These are phyloP conservation scores for Streptopelia turtur DNA, from an alignment of 2,797 vertebrate genomes.

Conservation along the genomic window DNA sequence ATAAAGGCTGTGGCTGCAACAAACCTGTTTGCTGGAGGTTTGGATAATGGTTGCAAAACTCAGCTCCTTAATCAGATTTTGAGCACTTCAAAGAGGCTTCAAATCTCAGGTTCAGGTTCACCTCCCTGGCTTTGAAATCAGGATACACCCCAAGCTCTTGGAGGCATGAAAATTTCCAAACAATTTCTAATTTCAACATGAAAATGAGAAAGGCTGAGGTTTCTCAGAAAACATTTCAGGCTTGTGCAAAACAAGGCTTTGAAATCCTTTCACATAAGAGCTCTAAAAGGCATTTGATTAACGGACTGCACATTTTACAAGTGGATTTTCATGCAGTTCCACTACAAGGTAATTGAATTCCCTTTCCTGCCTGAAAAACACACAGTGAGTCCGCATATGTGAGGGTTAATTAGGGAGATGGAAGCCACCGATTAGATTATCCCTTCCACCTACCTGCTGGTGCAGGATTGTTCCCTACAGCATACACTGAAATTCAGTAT, in stretches of 20 bases:
- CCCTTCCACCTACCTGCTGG: not conserved
- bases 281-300: not conserved
- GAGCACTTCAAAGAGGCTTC: not conserved
- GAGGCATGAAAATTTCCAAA: not conserved
- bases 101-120: not conserved
- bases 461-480: not conserved
- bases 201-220: not conserved
- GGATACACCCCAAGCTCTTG: not conserved
- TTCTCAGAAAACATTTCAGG: not conserved
- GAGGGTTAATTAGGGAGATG: not conserved
- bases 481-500: not conserved
- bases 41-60: not conserved
- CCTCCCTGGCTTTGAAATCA: not conserved
- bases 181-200: not conserved
- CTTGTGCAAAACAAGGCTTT: not conserved
- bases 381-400: not conserved
- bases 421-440: not conserved
- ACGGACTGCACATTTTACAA: accelerated
- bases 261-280: not conserved
- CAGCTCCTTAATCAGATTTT: not conserved
- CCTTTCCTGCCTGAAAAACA: not conserved
- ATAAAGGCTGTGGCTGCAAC: not conserved
- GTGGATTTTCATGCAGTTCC: not conserved
- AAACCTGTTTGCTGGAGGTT: not conserved
- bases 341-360: not conserved